Evolutionary conservation across 2,797 vertebrate species (phyloP), one percentile per base, ranked within the genome.

Genomic region (Eupleurogrammus muticus): DNA sequence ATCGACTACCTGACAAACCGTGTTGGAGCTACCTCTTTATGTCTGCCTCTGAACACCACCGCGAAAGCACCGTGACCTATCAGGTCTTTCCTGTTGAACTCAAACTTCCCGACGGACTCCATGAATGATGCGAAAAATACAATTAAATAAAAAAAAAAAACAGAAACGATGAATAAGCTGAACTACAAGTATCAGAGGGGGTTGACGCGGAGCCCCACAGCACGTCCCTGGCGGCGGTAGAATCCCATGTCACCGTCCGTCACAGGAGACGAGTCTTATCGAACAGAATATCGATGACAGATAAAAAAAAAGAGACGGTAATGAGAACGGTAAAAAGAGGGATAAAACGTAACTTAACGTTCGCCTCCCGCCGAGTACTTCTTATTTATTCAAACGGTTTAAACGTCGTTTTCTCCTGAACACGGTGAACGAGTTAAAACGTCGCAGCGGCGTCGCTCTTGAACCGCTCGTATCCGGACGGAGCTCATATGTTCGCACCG

Each of bases 51-150:
- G 87, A 97, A 99, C 80, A 99, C 98, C 69, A 99, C 96, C 0
- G 97, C 98, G 84, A 99, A 99, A 50, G 97, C 97, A 16, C 97
- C 97, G 78, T 98, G 97, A 21, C 97, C 97, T 83, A 99, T 96
- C 74, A 98, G 86, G 87, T 99, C 96, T 86, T 97, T 99, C 90
- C 96, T 94, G 86, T 92, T 97, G 92, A 98, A 98, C 95, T 98
- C 97, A 93, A 97, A 99, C 83, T 94, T 97, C 70, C 97, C 97
- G 82, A 98, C 92, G 34, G 92, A 91, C 94, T 99, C 97, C 95
- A 97, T 96, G 81, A 67, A 52, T 24, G 34, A 74, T 23, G 19
- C 21, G 28, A 57, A 61, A n/a, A 49, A 68, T n/a, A 28, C 6
- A 28, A 28, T 28, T 28, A 28, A 28, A 28, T 28, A 3, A 28